Evolutionary conservation across 64 coral and sea anemone species (phyloP), one percentile per base, ranked within the genome.

Genomic region (Porites australiensis): DNA sequence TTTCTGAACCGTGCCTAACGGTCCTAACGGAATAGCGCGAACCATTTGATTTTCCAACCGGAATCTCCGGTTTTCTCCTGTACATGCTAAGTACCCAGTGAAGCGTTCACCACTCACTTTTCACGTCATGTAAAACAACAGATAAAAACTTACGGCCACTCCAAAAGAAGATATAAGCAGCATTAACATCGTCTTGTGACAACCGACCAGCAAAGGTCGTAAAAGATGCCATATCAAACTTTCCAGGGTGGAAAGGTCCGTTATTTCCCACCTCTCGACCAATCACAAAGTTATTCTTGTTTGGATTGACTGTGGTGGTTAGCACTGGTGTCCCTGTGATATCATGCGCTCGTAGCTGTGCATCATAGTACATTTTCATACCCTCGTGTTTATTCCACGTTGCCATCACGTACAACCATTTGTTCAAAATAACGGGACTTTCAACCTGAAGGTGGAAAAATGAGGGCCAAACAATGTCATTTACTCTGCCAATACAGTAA

Each of bases 81-180:
- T 37, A 37, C 27, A 37, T 1, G 49, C 0, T 14, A 50, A 10
- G 11, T 19, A 76, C 5, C 22, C 5, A 43, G 11, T 19, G 2
- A 76, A 37, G 1, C 27, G 1, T 37, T 37, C 27, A 37, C 27
- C 27, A 37, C 27, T 57, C 1, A 57, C 54, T 7, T 57, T 5
- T 57, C 12, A 3, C 12, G 12, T 7, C 54, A 7, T 57, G 2
- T 12, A 57, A 57, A 1, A 57, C 12, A 57, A 43, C 4, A 59
- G 48, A 47, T 2, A 10, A 71, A 63, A n/a, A 96, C 95, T 96
- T 75, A 96, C 95, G 58, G 4, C 95, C 87, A 55, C 88, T 91
- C 87, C 90, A 97, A 72, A 97, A 97, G 76, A 97, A 97, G 4
- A 97, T 97, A 51, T 94, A 97, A 3, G 95, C 92, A 12, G 91